A percentile compares a stretch with the other conserved stretches of the same genome.
These are phyloP conservation scores for Fragum fragum DNA, from an alignment of 2,888 invertebrate species.

Conservation along the genomic window DNA sequence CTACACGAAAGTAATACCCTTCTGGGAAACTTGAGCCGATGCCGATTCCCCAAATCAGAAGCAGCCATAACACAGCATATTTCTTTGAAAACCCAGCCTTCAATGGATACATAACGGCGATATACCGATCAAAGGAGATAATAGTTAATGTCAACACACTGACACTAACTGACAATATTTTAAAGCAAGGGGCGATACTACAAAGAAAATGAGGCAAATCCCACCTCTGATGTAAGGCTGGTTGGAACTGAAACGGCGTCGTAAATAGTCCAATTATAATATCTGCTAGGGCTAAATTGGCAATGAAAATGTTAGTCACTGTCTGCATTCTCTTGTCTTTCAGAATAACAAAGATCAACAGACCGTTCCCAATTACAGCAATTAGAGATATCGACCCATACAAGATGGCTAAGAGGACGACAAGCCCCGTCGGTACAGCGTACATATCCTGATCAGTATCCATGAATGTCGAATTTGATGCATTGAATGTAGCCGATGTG, in stretches of 20 bases:
- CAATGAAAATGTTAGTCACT: constrained; percentile 94
- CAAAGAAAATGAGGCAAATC: constrained; percentile 95
- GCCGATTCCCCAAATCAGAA: constrained; percentile 92
- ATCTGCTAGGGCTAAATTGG: constrained; percentile 94
- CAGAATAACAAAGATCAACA: constrained; percentile 95
- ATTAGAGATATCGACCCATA: constrained; percentile 94
- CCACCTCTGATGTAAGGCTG: constrained; percentile 95
- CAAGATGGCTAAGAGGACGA: constrained; percentile 92
- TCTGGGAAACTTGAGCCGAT: constrained; percentile 89
- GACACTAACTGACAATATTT: constrained; percentile 95
- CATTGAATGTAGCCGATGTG: background rate
- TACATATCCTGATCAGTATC: constrained; percentile 87
- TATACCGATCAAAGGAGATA: constrained; percentile 94
- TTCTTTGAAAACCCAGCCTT: constrained; percentile 91
- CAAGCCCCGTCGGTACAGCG: constrained; percentile 92
- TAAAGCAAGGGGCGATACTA: constrained; percentile 95
- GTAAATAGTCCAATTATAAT: constrained; percentile 95
- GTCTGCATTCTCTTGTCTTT: constrained; percentile 93
- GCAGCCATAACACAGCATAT: constrained; percentile 92
- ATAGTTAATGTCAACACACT: constrained; percentile 95
- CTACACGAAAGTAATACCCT: constrained; percentile 86
- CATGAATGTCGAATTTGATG: constrained; percentile 5
- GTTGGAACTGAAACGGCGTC: constrained; percentile 96
- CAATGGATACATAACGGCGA: constrained; percentile 87
- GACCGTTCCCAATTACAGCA: constrained; percentile 93